These are phyloP conservation scores for Apamea monoglypha DNA, from an alignment of 2,888 invertebrate species.

Conservation along the genomic window DNA sequence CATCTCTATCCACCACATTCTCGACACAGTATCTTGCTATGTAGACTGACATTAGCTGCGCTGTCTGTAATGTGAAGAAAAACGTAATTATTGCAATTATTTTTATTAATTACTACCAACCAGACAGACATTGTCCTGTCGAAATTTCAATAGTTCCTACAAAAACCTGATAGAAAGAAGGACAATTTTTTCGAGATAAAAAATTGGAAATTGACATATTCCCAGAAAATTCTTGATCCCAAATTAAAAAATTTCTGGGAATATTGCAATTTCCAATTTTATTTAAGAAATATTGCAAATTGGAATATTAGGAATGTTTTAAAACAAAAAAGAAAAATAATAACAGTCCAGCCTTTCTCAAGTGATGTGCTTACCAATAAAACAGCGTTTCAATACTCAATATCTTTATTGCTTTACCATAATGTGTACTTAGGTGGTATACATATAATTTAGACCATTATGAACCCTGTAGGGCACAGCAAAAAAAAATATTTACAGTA, in stretches of 20 bases:
- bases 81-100: neutral
- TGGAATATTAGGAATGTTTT: neutral
- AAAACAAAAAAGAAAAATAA: neutral
- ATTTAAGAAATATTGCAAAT: neutral
- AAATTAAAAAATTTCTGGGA: neutral
- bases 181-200: neutral
- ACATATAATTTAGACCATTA: too few species aligned
- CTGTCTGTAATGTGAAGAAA: conserved; percentile 86
- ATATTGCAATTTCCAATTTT: neutral
- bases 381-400: too few species aligned
- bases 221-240: too few species aligned
- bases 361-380: neutral
- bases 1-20: conserved; percentile 90
- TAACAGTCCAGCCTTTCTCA: neutral
- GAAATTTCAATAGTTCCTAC: neutral
- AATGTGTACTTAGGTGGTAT: too few species aligned
- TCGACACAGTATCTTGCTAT: conserved; percentile 91
- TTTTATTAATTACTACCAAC: neutral
- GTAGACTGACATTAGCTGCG: conserved; percentile 92
- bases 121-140: neutral
- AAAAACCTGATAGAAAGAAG: neutral
- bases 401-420: too few species aligned
- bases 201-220: too few species aligned
- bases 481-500: too few species aligned
- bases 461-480: too few species aligned